Base-by-base conservation (phyloP, 2,888 invertebrate species). In the Drosophila demipolita region DNA sequence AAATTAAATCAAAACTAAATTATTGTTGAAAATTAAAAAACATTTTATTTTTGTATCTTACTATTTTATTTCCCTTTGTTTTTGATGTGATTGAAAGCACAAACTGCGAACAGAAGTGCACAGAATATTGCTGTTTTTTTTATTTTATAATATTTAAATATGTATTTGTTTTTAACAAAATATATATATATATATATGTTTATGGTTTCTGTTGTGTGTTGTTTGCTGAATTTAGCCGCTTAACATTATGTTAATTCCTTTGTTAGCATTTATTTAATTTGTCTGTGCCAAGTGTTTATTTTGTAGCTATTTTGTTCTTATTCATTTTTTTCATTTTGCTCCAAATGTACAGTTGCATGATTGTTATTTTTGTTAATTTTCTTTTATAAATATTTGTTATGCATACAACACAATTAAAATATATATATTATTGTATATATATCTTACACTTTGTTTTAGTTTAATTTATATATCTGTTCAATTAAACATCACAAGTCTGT, bases 401-500 rank as follows among this genome's bases (percentile, higher is more conserved):
- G 63, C 54, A 40, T 77, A 78, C 63, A 78, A 80, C 72, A 78
- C 59, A 75, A 78, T 81, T 73, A 57, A 78, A 75, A 78, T 78
- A 78, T 66, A 73, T 67, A 80, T 75, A 69, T 55, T 62, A 59
- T 42, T 66, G n/a, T 38, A 38, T 73, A 59, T 78, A 77, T 67
- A 73, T 68, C 29, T 73, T 80, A 80, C 71, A 75, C 54, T 76
- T 76, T 79, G 65, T 75, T 73, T 67, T 66, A 59, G n/a, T 71
- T 70, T 50, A 61, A 65, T 73, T 64, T 53, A 69, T 74, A 66
- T 65, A 63, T 68, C 58, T 66, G 48, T 59, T 75, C 53, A 66
- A 70, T 81, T 75, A 79, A 87, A 75, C 85, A 85, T 85, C 89
- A 85, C 87, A 72, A 77, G 74, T 83, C 86, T 65, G 77, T 77